Conservation (phyloP, 2,888 invertebrate genomes). For the Xestia rhomboidea region DNA sequence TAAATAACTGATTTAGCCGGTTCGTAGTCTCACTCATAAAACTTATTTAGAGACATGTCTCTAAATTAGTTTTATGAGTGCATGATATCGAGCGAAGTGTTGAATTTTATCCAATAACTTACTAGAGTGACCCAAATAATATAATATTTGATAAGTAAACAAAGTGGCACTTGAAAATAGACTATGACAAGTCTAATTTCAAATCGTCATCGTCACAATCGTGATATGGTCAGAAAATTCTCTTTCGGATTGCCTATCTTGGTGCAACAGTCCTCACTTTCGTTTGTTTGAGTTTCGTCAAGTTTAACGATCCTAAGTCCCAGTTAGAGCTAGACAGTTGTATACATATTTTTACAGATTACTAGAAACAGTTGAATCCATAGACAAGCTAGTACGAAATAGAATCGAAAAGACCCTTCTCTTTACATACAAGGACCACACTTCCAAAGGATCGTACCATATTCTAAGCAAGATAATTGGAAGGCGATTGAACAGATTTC, state of each 20-base stretch:
- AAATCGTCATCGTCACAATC: no score
- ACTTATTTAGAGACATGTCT: no score
- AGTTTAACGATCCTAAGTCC: neutral
- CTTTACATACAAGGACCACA: constrained; percentile 48
- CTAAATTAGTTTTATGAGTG: constrained; percentile 17
- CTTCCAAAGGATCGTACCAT: constrained; percentile 44
- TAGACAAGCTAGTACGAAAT: constrained; percentile 24
- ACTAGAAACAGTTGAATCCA: constrained; percentile 14
- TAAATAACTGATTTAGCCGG: constrained; percentile 31
- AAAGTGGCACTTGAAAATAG: neutral
- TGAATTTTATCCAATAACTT: constrained; percentile 12
- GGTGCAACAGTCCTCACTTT: neutral
- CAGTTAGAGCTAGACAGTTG: constrained; percentile 13
- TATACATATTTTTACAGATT: no score
- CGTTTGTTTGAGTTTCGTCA: neutral
- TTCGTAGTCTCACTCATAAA: constrained; percentile 13
- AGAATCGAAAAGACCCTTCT: constrained; percentile 53
- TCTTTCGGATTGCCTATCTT: neutral
- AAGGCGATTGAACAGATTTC: constrained; percentile 44
- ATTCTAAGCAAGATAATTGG: constrained; percentile 61
- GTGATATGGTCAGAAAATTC: neutral
- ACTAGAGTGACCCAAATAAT: constrained; percentile 12
- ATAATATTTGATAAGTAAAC: constrained; percentile 18
- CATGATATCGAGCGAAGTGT: constrained; percentile 20
- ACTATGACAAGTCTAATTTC: neutral